Base-by-base conservation (phyloP, 1,140 invertebrate genomes). In the Drosophila oshimai region DNA sequence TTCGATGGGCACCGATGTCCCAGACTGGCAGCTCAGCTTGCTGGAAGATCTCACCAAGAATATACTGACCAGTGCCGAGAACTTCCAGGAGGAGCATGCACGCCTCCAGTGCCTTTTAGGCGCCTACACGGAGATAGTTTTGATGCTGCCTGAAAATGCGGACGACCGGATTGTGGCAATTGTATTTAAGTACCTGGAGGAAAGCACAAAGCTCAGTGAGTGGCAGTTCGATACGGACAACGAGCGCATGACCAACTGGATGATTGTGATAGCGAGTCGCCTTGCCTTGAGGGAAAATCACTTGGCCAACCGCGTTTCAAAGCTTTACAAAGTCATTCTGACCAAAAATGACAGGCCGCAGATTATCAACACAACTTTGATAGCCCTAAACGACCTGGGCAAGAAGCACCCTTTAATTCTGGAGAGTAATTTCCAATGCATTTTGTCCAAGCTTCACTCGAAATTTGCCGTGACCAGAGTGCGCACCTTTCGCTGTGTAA, bases 401-500 rank as follows among this genome's bases (percentile, higher is more conserved):
- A 89, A 89, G 33, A 90, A 88, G 34, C 84, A 87, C 28, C 88
- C 90, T 0, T 36, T 74, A 9, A 71, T 84, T 53, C 67, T 91
- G 20, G 90, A 91, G 42, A 69, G 50, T 15, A 90, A 89, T 42
- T 70, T 91, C 22, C 61, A 71, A 15, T 62, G 53, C n/a, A 80
- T 91, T 42, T 41, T 91, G 9, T 28, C 51, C 15, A 91, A 91
- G 26, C 51, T 91, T 0, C 45, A 47, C 2, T 90, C 87, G 0
- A 75, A 81, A 4, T 91, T 65, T 36, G 46, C 68, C 5, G 73
- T 84, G n/a, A 91, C 89, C 7, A 74, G 90, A 5, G 71, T 89
- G 3, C 71, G 73, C 17, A 89, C 90, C 6, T 91, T 89, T 36
- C 81, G 89, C 4, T 90, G 84, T 50, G 88, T 91, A 6, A 90